Evolutionary conservation across 2,888 invertebrate species (phyloP), one percentile per base, ranked within the genome.

Genomic region (Laothoe populi): DNA sequence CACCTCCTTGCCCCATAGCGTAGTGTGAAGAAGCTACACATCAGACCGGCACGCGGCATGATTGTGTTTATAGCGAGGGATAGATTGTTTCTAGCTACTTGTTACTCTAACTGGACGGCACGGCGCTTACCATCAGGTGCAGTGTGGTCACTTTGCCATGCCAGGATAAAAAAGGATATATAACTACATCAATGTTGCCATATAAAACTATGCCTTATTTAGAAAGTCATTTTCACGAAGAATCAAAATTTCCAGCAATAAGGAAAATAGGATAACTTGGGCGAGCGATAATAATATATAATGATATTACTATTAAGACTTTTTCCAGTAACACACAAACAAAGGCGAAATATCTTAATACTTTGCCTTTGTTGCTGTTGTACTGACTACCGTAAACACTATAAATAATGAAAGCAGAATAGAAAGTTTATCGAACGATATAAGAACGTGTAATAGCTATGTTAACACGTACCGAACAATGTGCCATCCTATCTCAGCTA

Each of bases 241-340:
- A 35, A 53, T 53, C 49, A 49, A 26, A 49, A 49, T 49, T 31
- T 19, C 19, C 19, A 35, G 35, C 19, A 53, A 53, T 53, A 35
- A 53, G 53, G 53, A 53, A 46, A 53, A 35, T 35, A 53, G 19
- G 53, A 53, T 35, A 53, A 53, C 35, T 11, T 19, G 35, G 11
- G 11, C 26, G 31, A 3, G 3, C 35, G 35, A 11, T 35, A 53
- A 53, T 31, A 53, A 53, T 53, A 31, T 19, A n/a, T n/a, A n/a
- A n/a, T n/a, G n/a, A n/a, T n/a, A n/a, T n/a, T n/a, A 53, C 53
- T 19, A 53, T 53, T 53, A 53, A 19, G 31, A 4, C 19, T 31
- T 16, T 49, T 16, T 11, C 19, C 24, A 4, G 13, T 4, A 16
- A 35, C 10, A 16, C 3, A 35, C 31, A 3, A 35, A 53, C 49